Evolutionary conservation across 2,888 invertebrate genomes (phyloP).

Genomic region (Caenorhabditis sp.): DNA sequence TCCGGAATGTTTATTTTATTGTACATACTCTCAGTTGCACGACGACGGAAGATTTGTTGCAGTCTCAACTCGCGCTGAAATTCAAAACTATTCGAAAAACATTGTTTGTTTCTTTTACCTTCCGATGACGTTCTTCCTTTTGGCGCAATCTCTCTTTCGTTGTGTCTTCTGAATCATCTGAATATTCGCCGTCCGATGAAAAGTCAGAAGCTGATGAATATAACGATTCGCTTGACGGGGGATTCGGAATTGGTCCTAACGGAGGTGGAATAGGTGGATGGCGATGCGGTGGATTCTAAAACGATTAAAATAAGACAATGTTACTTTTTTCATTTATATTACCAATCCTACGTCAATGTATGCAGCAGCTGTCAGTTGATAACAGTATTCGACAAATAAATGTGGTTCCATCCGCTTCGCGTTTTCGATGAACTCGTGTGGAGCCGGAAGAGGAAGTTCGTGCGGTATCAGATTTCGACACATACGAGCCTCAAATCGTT

Average conservation of each 20-base stretch:
- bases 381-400: constrained; percentile 37
- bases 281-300: constrained; percentile 27
- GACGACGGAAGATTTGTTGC: constrained; percentile 26
- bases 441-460: constrained; percentile 30
- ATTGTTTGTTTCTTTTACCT: constrained; percentile 2
- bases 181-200: constrained; percentile 39
- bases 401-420: constrained; percentile 40
- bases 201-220: constrained; percentile 35
- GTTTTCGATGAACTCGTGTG: constrained; percentile 37
- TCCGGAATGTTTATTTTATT: background rate
- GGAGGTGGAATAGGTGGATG: constrained; percentile 35
- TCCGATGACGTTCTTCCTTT: constrained; percentile 28
- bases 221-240: constrained; percentile 17
- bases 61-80: constrained; percentile 23
- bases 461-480: constrained; percentile 12
- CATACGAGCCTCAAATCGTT: constrained; percentile 9
- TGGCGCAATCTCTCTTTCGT: constrained; percentile 21
- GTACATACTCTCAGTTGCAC: background rate
- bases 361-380: constrained; percentile 38
- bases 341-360: constrained; percentile 30
- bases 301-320: background rate
- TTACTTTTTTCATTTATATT: background rate
- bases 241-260: constrained; percentile 22
- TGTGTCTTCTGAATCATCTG: constrained; percentile 33
- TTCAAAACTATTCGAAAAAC: background rate